Evolutionary conservation across 2,797 vertebrate species (phyloP), one percentile per base, ranked within the genome.

Genomic region (Anomalospiza imberbis): DNA sequence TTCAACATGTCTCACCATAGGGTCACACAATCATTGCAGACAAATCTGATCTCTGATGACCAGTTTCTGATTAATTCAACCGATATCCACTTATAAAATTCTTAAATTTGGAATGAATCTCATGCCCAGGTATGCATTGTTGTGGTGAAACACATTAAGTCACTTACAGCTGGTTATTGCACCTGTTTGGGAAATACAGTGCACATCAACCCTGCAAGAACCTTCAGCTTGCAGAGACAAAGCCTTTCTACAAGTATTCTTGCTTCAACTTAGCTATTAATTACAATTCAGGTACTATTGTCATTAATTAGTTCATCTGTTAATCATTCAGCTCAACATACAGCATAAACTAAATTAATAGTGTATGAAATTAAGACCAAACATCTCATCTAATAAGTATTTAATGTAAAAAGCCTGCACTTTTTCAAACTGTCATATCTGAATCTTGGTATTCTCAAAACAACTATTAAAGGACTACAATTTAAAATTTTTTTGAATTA

Each of bases 1-100:
- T 74, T 66, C 51, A 42, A 2, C 1, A 0, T 48, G 18, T 67
- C 11, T 34, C 13, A 42, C 21, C 34, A 32, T 2, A 47, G 3
- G 2, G 17, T 73, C 79, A 34, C 14, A 34, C 18, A 74, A 42
- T 17, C 13, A 25, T 6, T 67, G 42, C 36, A 80, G 38, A 47
- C 12, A 88, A 71, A 66, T 66, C 20, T 34, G 6, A 26, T 48
- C 51, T 72, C 47, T 21, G 3, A 16, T 44, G 22, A 42, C 11
- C 18, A 47, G 36, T 60, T 86, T 74, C 34, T 42, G 32, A 81
- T 53, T 54, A 62, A 57, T 28, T 72, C 32, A 65, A 25, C 50
- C 19, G 45, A 61, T 60, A 74, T 15, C 54, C 6, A 47, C 12
- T 28, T n/a, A 75, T n/a, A 68, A 65, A 36, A 34, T 75, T 54